These are phyloP conservation scores for Agrotis clavis DNA, from an alignment of 2,888 invertebrate species.

Conservation along the genomic window DNA sequence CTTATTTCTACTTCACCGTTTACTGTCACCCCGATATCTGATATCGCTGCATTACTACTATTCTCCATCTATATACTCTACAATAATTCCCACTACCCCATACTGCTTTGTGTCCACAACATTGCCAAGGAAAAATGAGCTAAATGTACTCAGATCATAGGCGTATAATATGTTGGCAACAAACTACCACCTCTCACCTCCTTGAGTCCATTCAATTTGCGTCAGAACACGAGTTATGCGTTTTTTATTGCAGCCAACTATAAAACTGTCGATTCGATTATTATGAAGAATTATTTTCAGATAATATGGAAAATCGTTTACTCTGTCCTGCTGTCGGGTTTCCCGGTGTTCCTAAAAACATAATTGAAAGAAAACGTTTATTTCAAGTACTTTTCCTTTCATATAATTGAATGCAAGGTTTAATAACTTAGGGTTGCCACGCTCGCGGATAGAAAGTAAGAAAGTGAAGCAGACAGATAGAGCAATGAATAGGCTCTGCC, in stretches of 20 bases:
- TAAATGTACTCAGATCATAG: constrained; percentile 59
- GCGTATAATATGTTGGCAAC: constrained; percentile 58
- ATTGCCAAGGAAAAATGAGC: constrained; percentile 68
- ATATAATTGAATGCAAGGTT: neutral
- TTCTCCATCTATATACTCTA: constrained; percentile 51
- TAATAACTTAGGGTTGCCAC: constrained; percentile 7
- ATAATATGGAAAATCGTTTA: constrained; percentile 53
- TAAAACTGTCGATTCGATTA: constrained; percentile 84
- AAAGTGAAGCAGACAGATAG: constrained; percentile 28
- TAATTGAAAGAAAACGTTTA: neutral
- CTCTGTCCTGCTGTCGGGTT: constrained; percentile 16
- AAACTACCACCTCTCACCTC: constrained; percentile 72
- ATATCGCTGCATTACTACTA: constrained; percentile 57
- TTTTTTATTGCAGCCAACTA: constrained; percentile 87
- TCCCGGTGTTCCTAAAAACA: neutral
- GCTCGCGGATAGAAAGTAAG: constrained; percentile 35
- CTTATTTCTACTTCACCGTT: constrained; percentile 33
- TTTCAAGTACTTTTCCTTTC: neutral
- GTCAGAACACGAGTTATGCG: constrained; percentile 83
- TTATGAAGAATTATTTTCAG: constrained; percentile 76
- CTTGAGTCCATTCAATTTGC: constrained; percentile 85
- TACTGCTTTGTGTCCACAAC: constrained; percentile 72
- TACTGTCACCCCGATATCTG: constrained; percentile 58
- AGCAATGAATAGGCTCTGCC: constrained; percentile 25
- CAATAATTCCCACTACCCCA: constrained; percentile 74